Evolutionary conservation across 1,140 invertebrate genomes (phyloP), one percentile per base, ranked within the genome.

Genomic region (Lepidostoma basale): DNA sequence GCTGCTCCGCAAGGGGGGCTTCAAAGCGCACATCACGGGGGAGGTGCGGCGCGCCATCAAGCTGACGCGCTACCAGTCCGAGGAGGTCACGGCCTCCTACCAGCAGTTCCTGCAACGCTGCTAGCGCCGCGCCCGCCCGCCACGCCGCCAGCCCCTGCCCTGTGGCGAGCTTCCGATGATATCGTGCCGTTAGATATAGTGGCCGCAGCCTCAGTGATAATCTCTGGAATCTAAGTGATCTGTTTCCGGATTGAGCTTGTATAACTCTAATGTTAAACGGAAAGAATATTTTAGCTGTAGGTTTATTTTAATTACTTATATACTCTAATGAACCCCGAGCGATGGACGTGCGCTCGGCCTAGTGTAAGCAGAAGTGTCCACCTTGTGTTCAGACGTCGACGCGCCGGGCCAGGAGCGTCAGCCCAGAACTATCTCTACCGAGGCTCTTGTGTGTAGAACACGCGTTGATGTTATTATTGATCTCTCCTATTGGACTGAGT

Each of bases 1-100:
- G 3, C 83, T 99, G 23, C 85, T 99, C 10, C 88, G 97, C 58
- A 99, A 99, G 82, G 97, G 97, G 67, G 98, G 98, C 22, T 98
- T 92, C 81, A 96, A 96, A 76, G 94, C 95, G 26, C 78, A 88
- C 3, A 97, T 99, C 16, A 97, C 93, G 23, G 87, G 90, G 59
- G 90, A 96, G 36, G 86, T 97, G 73, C 87, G 97, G 63, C 88
- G 92, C 74, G 90, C 88, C 72, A 92, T 99, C 72, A 94, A 95
- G 81, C 84, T 99, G 68, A 98, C 95, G 36, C 91, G 97, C 74
- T 98, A 98, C 80, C 94, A 98, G 76, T 86, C 85, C 3, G 84
- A 86, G 70, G 85, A 85, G 76, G 79, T 86, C 3, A 81, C 80
- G 3, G 81, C 81, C n/a, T 70, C 79, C 0, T 83, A 83, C 76